Evolutionary conservation across 2,888 invertebrate genomes (phyloP).

Genomic region (Agrotis clavis): DNA sequence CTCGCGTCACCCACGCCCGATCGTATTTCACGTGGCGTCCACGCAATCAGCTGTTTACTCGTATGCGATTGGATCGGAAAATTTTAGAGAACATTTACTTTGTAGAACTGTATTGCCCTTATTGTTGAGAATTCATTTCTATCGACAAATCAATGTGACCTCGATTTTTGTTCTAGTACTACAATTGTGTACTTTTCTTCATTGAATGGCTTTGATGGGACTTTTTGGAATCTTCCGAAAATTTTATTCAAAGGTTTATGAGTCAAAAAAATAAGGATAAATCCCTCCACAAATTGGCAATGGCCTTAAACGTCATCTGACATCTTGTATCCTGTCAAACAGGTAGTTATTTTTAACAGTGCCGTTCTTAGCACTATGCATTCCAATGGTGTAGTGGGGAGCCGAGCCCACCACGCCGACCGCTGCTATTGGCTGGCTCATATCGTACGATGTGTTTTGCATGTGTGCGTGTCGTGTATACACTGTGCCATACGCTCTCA

Average conservation of each 20-base stretch:
- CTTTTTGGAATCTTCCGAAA: neutral
- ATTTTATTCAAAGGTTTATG: neutral
- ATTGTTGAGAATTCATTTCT: constrained; percentile 1
- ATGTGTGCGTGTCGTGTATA: constrained; percentile 79
- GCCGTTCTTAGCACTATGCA: constrained; percentile 86
- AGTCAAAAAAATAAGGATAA: constrained; percentile 41
- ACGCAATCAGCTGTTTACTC: constrained; percentile 80
- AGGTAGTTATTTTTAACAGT: constrained; percentile 90
- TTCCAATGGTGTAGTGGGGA: constrained; percentile 86
- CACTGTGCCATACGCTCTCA: constrained; percentile 76
- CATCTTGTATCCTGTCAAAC: constrained; percentile 81
- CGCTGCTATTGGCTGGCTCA: constrained; percentile 81
- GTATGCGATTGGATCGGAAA: constrained; percentile 73
- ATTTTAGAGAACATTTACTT: constrained; percentile 53
- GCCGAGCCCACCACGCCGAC: constrained; percentile 88
- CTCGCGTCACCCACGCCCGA: constrained; percentile 70
- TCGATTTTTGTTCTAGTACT: neutral
- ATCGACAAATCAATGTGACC: constrained; percentile 5
- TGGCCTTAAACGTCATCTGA: constrained; percentile 81
- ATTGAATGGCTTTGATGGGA: neutral
- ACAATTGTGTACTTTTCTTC: neutral
- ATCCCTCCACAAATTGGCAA: constrained; percentile 75
- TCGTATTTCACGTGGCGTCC: constrained; percentile 78
- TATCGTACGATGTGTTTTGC: constrained; percentile 87
- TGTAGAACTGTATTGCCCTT: constrained; percentile 9